Conservation (phyloP, 2,888 invertebrate species). For the Thyatira batis region DNA sequence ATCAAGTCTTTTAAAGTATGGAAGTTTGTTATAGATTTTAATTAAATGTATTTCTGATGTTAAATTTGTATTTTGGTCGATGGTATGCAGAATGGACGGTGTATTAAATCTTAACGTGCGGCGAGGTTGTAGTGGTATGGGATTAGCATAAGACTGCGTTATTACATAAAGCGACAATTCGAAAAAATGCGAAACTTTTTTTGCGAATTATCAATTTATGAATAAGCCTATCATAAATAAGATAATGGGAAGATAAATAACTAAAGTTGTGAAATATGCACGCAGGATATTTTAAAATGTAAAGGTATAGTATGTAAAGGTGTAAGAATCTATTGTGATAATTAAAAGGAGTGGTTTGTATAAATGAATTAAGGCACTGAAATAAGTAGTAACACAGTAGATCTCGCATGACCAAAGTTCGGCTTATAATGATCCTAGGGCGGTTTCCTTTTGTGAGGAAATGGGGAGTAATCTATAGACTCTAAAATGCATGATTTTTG, state of each 20-base stretch:
- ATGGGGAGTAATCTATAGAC: background rate
- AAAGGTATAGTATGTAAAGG: background rate
- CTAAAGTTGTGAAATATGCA: too few species aligned
- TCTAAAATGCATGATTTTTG: too few species aligned
- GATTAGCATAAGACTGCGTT: too few species aligned
- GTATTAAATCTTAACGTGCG: background rate
- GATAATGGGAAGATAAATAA: too few species aligned
- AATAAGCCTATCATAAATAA: too few species aligned
- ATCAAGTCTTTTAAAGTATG: too few species aligned
- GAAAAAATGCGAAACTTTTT: too few species aligned
- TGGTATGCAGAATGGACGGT: background rate
- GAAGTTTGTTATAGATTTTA: too few species aligned
- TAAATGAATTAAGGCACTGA: background rate
- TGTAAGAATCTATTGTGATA: background rate
- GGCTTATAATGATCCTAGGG: background rate
- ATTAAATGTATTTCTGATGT: background rate
- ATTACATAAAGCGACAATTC: background rate
- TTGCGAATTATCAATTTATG: too few species aligned
- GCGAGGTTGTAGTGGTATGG: too few species aligned
- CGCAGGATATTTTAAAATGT: too few species aligned
- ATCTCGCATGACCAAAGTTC: background rate
- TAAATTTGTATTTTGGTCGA: too few species aligned
- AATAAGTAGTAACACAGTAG: background rate
- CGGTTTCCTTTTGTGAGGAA: background rate
- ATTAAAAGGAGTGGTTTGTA: background rate